A percentile compares a stretch with the other conserved stretches of the same genome.
These are phyloP conservation scores for Pangasius larnaudii DNA, from an alignment of 2,797 vertebrate genomes.

Conservation along the genomic window DNA sequence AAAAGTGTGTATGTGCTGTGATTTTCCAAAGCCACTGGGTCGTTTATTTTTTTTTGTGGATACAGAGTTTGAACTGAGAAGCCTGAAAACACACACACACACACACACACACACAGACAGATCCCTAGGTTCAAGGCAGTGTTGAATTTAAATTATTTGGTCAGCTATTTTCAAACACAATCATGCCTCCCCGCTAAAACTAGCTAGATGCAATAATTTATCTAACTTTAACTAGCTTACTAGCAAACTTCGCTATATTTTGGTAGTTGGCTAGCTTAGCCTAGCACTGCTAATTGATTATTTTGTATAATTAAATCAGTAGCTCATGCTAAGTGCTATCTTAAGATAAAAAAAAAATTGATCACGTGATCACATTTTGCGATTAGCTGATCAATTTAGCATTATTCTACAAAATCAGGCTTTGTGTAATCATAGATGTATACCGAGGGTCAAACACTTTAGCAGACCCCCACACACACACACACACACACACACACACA, in stretches of 20 bases:
- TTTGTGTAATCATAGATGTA: not conserved
- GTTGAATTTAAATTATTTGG: not conserved
- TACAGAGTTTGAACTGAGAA: conserved; percentile 59
- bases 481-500: conserved; percentile 35
- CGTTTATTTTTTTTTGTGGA: conserved; percentile 53
- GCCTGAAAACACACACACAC: not conserved
- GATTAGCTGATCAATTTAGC: not conserved
- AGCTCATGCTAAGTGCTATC: not conserved
- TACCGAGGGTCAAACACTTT: not conserved
- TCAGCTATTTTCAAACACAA: not conserved
- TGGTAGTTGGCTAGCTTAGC: not conserved
- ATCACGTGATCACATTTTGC: not conserved
- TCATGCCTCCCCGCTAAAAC: not conserved
- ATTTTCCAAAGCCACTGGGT: conserved; percentile 63
- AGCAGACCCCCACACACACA: not conserved
- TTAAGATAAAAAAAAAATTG: not conserved
- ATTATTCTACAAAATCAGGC: not conserved
- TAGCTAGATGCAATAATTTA: not conserved
- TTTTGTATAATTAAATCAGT: not conserved
- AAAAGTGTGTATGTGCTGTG: conserved; percentile 41
- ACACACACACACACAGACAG: not conserved
- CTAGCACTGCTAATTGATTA: not conserved
- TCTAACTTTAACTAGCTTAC: not conserved
- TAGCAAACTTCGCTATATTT: not conserved
- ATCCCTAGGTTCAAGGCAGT: not conserved